A percentile compares a stretch with the other conserved stretches of the same genome.
Evolutionary conservation across 2,113 vertebrate genomes (phyloP).

Genomic region (Mus spicilegus): DNA sequence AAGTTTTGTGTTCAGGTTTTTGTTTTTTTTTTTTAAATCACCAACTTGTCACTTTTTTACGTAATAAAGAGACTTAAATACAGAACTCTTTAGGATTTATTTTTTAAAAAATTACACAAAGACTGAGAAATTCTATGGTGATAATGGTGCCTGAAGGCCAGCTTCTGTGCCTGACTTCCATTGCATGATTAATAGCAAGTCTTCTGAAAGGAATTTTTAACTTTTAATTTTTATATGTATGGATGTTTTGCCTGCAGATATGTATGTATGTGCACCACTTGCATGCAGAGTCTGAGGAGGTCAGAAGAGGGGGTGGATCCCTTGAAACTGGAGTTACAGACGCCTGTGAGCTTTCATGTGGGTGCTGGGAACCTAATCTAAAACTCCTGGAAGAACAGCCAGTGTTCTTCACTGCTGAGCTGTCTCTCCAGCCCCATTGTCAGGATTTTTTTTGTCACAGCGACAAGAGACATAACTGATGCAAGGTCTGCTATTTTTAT

Average conservation of each 20-base stretch:
- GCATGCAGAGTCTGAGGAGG: not conserved
- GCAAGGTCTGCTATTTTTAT: not conserved
- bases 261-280: not conserved
- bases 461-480: not conserved
- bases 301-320: not conserved
- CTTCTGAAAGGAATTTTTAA: not conserved
- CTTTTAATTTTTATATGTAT: not conserved
- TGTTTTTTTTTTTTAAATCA: not conserved
- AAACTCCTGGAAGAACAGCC: not conserved
- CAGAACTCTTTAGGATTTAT: not conserved
- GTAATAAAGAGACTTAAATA: not conserved
- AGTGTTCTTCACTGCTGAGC: not conserved
- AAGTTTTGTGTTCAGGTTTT: not conserved
- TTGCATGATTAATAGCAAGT: not conserved
- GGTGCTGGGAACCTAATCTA: not conserved
- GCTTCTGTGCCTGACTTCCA: not conserved
- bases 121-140: not conserved
- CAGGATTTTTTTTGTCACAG: not conserved
- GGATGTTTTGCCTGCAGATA: not conserved
- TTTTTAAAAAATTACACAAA: not conserved
- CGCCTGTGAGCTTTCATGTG: not conserved
- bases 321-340: not conserved
- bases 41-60: not conserved
- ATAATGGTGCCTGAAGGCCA: not conserved
- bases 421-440: not conserved